phyloP scores from a whole-genome alignment of 2,888 invertebrate species.

The Pyrrhia umbra region DNA sequence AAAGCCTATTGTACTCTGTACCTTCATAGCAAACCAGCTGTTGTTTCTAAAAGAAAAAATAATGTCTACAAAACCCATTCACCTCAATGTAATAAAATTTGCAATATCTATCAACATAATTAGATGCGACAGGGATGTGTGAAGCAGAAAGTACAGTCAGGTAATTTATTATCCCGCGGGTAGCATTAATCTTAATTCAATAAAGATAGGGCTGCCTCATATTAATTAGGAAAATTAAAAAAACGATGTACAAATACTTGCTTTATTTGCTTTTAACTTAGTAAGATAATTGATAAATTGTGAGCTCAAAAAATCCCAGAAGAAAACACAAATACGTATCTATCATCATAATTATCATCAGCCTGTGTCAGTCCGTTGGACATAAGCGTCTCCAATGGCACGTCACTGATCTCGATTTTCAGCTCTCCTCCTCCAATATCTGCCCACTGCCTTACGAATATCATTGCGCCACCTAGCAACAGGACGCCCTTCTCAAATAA shows the following conservation, averaged over 20 bases:
- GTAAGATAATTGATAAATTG: no score
- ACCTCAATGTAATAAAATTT: constrained; percentile 35
- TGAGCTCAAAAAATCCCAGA: no score
- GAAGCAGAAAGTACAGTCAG: constrained; percentile 47
- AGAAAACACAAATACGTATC: no score
- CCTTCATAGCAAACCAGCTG: not conserved
- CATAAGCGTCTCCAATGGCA: no score
- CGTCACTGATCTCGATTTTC: no score
- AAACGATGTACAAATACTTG: constrained; percentile 10
- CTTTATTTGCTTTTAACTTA: no score
- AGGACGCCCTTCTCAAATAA: no score
- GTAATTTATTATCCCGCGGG: constrained; percentile 56
- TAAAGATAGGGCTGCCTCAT: constrained; percentile 33
- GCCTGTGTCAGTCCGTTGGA: no score
- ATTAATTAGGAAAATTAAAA: constrained; percentile 17
- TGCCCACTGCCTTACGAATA: no score
- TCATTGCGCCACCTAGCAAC: no score
- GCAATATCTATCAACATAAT: constrained; percentile 58
- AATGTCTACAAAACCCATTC: not conserved
- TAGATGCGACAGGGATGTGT: constrained; percentile 52
- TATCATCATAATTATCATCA: no score
- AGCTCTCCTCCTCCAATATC: no score
- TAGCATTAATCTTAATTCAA: constrained; percentile 61
- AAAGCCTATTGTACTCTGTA: not conserved
- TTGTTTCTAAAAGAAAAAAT: not conserved